A percentile compares a stretch with the other conserved stretches of the same genome.
Evolutionary conservation across 2,797 vertebrate genomes (phyloP).

Genomic region (Eulemur coronatus): DNA sequence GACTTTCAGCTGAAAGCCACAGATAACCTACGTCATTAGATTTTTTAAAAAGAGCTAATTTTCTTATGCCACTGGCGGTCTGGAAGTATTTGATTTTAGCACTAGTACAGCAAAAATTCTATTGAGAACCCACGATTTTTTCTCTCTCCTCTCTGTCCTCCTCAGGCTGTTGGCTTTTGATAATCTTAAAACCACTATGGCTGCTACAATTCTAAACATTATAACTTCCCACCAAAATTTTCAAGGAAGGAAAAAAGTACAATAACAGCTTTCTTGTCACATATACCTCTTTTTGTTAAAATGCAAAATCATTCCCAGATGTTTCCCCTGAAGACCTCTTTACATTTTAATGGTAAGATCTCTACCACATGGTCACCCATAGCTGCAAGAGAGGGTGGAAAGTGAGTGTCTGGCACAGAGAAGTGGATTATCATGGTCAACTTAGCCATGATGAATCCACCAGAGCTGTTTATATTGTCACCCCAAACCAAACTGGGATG

Average conservation of each 20-base stretch:
- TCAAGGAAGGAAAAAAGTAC: neutral
- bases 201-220: neutral
- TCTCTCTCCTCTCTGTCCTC: neutral
- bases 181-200: neutral
- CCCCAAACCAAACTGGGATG: neutral
- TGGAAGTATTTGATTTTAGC: neutral
- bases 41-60: neutral
- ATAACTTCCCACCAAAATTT: neutral
- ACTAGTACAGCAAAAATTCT: neutral
- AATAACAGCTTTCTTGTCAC: neutral
- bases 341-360: neutral
- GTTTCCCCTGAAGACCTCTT: neutral
- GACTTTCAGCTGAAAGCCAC: neutral
- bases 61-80: neutral
- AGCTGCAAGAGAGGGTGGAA: neutral
- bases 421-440: neutral
- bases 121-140: neutral
- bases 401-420: neutral
- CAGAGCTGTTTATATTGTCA: neutral
- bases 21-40: neutral
- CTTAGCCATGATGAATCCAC: neutral
- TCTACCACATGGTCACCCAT: neutral
- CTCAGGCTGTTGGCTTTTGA: neutral
- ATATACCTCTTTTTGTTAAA: neutral
- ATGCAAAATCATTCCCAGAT: neutral